phyloP scores from a whole-genome alignment of 2,888 invertebrate species.

The Crocallis elinguaria region DNA sequence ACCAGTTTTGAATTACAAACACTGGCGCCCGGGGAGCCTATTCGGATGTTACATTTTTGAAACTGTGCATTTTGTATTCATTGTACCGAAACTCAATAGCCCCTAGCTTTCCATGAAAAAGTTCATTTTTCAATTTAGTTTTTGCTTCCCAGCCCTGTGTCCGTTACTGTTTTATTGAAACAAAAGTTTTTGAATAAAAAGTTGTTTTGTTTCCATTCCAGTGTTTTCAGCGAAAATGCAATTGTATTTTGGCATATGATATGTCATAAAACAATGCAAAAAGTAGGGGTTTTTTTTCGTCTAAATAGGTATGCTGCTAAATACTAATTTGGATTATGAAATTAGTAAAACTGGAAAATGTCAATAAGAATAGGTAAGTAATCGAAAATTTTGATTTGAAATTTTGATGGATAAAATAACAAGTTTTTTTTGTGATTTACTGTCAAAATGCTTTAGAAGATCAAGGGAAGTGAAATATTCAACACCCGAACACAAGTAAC shows the following conservation, averaged over 20 bases:
- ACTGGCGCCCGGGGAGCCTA: neutral
- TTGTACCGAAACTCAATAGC: neutral
- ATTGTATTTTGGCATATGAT: neutral
- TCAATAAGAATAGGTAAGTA: no score
- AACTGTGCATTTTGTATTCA: conserved; percentile 11
- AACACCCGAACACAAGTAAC: no score
- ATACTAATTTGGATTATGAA: no score
- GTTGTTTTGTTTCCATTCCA: conserved; percentile 6
- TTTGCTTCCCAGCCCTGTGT: neutral
- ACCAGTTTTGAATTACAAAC: conserved; percentile 17
- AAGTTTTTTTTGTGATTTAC: no score
- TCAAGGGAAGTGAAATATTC: no score
- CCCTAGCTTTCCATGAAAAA: neutral
- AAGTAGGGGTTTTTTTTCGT: no score
- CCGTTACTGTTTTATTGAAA: conserved; percentile 11
- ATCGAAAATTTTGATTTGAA: no score
- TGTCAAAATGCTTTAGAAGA: no score
- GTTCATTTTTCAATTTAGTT: conserved; percentile 22
- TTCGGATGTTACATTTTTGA: neutral
- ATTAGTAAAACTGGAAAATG: no score
- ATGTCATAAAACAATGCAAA: neutral
- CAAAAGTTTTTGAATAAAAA: conserved; percentile 22
- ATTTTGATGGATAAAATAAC: no score
- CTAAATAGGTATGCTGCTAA: no score
- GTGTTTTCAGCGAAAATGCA: conserved; percentile 8